Percentiles rank a stretch among this genome's conserved stretches.
These are phyloP conservation scores for Paradoxurus hermaphroditus DNA, from an alignment of 2,113 vertebrate genomes.

Conservation along the genomic window DNA sequence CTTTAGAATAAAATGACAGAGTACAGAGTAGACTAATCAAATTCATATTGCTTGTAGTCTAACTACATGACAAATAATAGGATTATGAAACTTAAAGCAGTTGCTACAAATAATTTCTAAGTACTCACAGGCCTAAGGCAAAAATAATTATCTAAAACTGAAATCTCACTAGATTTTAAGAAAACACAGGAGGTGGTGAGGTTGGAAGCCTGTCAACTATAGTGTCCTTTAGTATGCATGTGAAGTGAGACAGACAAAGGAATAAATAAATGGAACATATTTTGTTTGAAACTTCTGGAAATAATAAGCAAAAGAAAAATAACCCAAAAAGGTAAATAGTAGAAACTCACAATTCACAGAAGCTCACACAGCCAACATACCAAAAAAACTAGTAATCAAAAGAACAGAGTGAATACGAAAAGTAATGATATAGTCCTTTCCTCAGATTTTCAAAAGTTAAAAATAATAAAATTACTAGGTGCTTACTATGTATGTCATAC, in stretches of 20 bases:
- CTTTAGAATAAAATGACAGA: not conserved
- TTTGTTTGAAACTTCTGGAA: not conserved
- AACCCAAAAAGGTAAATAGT: not conserved
- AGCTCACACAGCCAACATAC: not conserved
- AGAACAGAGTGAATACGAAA: not conserved
- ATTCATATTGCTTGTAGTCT: not conserved
- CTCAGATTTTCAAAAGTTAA: not conserved
- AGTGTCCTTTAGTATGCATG: not conserved
- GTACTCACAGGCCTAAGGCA: not conserved
- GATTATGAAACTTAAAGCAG: not conserved
- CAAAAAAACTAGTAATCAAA: not conserved
- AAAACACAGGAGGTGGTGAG: not conserved
- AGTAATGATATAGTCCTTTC: not conserved
- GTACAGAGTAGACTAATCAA: not conserved
- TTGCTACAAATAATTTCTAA: not conserved
- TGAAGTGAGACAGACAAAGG: not conserved
- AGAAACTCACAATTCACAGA: not conserved
- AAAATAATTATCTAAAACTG: constrained; percentile 32
- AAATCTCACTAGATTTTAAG: constrained; percentile 17
- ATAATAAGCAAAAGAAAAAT: not conserved
- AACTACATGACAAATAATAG: not conserved
- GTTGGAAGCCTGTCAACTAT: not conserved
- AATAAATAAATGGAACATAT: not conserved
- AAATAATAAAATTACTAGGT: not conserved
- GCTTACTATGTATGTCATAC: not conserved